Base-by-base conservation (phyloP, 1,140 invertebrate species). In the Drosophila melanica region DNA sequence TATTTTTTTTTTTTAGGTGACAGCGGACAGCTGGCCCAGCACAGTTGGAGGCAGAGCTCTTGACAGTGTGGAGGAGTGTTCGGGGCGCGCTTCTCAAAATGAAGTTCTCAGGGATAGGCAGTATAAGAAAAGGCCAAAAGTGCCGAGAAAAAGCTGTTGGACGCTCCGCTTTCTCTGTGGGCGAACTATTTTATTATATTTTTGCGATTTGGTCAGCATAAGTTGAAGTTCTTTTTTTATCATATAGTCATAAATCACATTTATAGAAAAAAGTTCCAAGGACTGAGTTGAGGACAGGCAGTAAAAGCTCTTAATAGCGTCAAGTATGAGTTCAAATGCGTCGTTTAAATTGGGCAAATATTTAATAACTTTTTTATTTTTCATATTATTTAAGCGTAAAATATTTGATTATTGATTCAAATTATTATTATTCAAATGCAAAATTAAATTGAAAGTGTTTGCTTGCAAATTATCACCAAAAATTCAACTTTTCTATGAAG, bases 1-100 rank as follows among this genome's bases (percentile, higher is more conserved):
- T 9, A 44, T 30, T 37, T 1, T 51, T 35, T 73, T n/a, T n/a
- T n/a, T 59, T 23, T 51, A n/a, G 50, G 20, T 71, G 81, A 86
- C 82, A 79, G 77, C 48, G 71, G 82, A 89, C 82, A 86, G 75
- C 79, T 86, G 82, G 74, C 77, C 69, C 47, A 54, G 48, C 14
- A 45, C 80, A 60, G 75, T 82, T 70, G 64, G 57, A 78, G 14
- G 50, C 50, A 35, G 10, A 35, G 30, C 50, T 27, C 27, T 48
- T 48, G 23, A 48, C 47, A 48, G 4, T n/a, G 30, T 4, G 33
- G 33, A 35, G 8, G 33, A 35, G 60, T 63, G 53, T 35, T 62
- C 63, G 57, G 12, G 41, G 44, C 35, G 11, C 39, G 44, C 67
- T 63, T 50, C 58, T n/a, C 42, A 39, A 51, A 62, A 68, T 74